Percentiles rank a stretch among this genome's conserved stretches.
Evolutionary conservation across 2,113 vertebrate genomes (phyloP).

Genomic region (Mobula hypostoma): DNA sequence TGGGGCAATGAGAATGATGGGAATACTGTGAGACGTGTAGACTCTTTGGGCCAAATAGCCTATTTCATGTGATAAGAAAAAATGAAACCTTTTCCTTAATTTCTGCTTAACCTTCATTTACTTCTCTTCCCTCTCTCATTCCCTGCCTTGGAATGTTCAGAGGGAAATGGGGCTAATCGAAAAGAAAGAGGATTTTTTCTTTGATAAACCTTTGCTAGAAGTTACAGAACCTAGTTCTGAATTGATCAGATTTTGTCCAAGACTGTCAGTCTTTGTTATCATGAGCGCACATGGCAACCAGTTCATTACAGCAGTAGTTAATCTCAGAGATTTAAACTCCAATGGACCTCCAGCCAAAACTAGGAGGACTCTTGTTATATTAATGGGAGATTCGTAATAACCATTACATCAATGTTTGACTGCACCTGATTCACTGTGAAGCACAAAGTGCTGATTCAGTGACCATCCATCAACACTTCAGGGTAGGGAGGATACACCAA

Average conservation of each 20-base stretch:
- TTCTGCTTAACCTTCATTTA: neutral
- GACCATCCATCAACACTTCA: neutral
- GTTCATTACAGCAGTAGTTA: neutral
- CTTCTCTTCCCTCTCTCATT: neutral
- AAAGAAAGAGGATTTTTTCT: neutral
- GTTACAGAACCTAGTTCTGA: neutral
- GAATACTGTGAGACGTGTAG: no score
- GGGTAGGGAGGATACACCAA: neutral
- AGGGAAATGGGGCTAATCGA: neutral
- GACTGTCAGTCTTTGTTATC: neutral
- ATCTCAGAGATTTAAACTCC: neutral
- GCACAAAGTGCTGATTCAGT: conserved; percentile 24
- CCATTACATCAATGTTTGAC: conserved; percentile 20
- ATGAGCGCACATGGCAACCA: neutral
- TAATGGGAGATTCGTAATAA: conserved; percentile 35
- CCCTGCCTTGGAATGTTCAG: neutral
- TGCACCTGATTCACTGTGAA: conserved; percentile 6
- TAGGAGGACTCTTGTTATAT: conserved; percentile 18
- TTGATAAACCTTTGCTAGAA: neutral
- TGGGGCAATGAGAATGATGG: no score
- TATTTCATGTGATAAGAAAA: no score
- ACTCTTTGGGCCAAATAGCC: no score
- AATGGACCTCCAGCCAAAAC: neutral
- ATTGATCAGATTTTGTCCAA: neutral
- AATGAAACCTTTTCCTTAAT: no score